phyloP scores from a whole-genome alignment of 2,113 vertebrate species.

The Enhydra lutris region DNA sequence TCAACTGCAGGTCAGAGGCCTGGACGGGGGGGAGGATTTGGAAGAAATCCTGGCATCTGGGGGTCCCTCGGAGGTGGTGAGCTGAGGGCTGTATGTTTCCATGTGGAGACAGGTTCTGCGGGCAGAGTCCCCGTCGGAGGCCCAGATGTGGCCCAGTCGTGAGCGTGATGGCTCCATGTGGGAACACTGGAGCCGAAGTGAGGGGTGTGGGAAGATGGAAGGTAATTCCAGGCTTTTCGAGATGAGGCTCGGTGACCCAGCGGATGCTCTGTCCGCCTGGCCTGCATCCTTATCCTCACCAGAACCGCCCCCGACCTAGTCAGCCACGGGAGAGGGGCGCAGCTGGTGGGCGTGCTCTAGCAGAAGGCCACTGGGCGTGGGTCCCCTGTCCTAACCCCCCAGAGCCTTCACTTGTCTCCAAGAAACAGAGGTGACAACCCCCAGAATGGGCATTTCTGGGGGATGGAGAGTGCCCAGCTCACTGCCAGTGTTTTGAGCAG shows the following conservation, averaged over 20 bases:
- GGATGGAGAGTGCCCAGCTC: fast-evolving
- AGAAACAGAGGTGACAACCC: not conserved
- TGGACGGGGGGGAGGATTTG: not conserved
- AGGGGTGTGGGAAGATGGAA: too few species aligned
- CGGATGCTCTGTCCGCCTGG: fast-evolving
- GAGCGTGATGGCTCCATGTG: too few species aligned
- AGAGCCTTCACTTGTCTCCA: not conserved
- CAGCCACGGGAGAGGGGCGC: too few species aligned
- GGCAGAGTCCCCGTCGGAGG: too few species aligned
- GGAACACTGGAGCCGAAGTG: too few species aligned
- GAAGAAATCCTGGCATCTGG: not conserved
- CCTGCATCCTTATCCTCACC: not conserved
- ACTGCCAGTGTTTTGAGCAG: too few species aligned
- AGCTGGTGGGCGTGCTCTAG: not conserved
- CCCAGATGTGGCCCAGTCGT: not conserved
- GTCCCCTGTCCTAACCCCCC: not conserved
- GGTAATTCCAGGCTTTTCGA: not conserved
- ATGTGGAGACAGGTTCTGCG: too few species aligned
- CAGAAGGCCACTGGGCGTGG: not conserved
- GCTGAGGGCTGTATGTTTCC: not conserved
- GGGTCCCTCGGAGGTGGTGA: too few species aligned
- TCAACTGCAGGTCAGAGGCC: not conserved
- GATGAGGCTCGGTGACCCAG: too few species aligned
- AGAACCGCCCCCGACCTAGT: not conserved
- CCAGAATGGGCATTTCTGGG: not conserved